Evolutionary conservation across 2,113 vertebrate species (phyloP).

Genomic region (Engystomops pustulosus): DNA sequence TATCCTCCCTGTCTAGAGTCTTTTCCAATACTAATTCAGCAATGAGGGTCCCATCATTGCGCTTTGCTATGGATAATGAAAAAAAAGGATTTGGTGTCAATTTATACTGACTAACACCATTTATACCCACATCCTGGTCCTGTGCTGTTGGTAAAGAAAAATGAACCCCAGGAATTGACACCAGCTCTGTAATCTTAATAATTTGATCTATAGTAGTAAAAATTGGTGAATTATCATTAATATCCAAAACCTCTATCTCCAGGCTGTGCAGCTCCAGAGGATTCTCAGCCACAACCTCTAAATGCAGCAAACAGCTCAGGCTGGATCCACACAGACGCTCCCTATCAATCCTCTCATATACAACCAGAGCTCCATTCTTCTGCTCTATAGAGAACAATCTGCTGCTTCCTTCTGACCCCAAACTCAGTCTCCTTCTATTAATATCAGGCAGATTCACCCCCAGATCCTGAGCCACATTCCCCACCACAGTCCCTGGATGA

Average conservation of each 20-base stretch:
- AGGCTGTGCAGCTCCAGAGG: not conserved
- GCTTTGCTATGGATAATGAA: slow-evolving; percentile 73
- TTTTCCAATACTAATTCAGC: slow-evolving; percentile 76
- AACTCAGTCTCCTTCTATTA: slow-evolving; percentile 62
- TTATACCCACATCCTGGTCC: slow-evolving; percentile 78
- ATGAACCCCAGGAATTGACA: slow-evolving; percentile 67
- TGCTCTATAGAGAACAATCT: slow-evolving; percentile 62
- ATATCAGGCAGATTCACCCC: slow-evolving; percentile 71
- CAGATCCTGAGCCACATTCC: slow-evolving; percentile 79
- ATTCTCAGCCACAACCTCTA: slow-evolving; percentile 35
- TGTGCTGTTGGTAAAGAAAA: slow-evolving; percentile 78
- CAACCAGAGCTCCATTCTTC: slow-evolving; percentile 59
- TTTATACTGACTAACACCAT: slow-evolving; percentile 73
- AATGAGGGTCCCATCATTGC: slow-evolving; percentile 78
- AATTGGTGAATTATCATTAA: slow-evolving; percentile 20
- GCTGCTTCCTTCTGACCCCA: slow-evolving; percentile 62
- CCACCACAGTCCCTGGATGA: slow-evolving; percentile 78
- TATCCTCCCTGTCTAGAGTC: slow-evolving; percentile 76
- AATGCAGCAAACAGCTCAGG: not conserved
- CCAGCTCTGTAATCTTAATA: slow-evolving; percentile 75
- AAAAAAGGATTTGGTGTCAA: slow-evolving; percentile 75
- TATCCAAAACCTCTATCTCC: slow-evolving; percentile 27
- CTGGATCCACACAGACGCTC: slow-evolving; percentile 43
- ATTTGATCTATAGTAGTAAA: slow-evolving; percentile 53
- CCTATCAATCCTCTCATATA: slow-evolving; percentile 53